Base-by-base conservation (phyloP, 2,797 vertebrate genomes). In the Betta splendens region DNA sequence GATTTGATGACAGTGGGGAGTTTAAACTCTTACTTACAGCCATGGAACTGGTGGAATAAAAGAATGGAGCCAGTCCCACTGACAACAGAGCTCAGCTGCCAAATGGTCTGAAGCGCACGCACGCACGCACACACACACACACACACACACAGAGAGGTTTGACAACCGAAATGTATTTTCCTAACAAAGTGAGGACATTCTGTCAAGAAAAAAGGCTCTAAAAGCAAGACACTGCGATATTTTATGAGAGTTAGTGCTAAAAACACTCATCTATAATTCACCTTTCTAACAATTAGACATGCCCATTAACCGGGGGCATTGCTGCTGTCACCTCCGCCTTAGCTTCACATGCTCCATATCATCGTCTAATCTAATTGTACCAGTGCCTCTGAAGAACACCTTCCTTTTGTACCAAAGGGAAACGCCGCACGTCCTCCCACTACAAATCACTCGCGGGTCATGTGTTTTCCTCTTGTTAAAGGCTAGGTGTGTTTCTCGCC, bases 391-490 rank as follows among this genome's bases (percentile, higher is more conserved):
- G 55, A 76, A 46, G 23, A 33, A 55, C 47, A 69, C 57, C 42
- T 84, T 65, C 39, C 25, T 60, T 78, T 72, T 78, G 61, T 63
- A 84, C 64, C 57, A 71, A 83, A 79, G 82, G 63, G 40, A 79
- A 78, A 56, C 52, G 49, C 42, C 63, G 21, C 53, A 70, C 31
- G 51, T 64, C 57, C 51, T 64, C 61, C 46, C 54, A 48, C 69
- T 69, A 77, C 71, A 86, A 84, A 88, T 83, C 87, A 75, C 72
- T 69, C 42, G 60, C 43, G 79, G 70, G 56, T 77, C 64, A 60
- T 75, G 75, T 80, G 79, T 79, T 87, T 83, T 84, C 71, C 79
- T 84, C 85, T 77, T 79, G 76, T 83, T 80, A 89, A 86, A 79
- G 35, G 50, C 61, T 9, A 64, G 86, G 79, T 61, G 79, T 77